Percentiles rank a stretch among this genome's conserved stretches.
Conservation (phyloP, 2,113 vertebrate species). For the human (Homo sapiens) region GRCh38 chr5:98712501-98713000, state of each 20-base stretch:
- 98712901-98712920: conserved; percentile 30
- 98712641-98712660: conserved; percentile 19
- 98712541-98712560: background rate
- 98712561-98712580: background rate
- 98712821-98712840: conserved; percentile 32
- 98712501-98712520: background rate
- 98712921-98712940: background rate
- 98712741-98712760: conserved; percentile 39
- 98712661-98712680: conserved; percentile 46
- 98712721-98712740: conserved; percentile 1
- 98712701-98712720: background rate
- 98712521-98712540: background rate
- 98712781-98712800: background rate
- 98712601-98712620: background rate
- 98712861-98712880: conserved; percentile 27
- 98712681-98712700: background rate
- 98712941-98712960: background rate
- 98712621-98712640: conserved; percentile 3
- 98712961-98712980: background rate
- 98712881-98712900: background rate
- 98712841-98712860: background rate
- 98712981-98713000: background rate
- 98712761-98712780: conserved; percentile 31
- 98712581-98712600: background rate
- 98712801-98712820: background rate